These are phyloP conservation scores for Porites rus DNA, from an alignment of 92 coral and sea anemone genomes.

Conservation along the genomic window DNA sequence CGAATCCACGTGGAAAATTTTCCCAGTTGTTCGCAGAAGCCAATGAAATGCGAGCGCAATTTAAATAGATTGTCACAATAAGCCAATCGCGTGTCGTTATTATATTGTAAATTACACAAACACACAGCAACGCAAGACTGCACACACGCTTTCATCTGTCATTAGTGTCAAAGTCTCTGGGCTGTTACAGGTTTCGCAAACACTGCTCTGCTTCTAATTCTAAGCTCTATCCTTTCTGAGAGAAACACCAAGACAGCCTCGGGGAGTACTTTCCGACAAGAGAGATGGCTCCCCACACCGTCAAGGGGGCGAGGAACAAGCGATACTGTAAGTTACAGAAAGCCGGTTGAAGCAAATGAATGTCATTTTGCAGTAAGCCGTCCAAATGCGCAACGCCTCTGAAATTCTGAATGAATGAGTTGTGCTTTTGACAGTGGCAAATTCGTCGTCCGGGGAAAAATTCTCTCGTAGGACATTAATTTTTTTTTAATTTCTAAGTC, in stretches of 20 bases:
- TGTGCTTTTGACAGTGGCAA: constrained; percentile 63
- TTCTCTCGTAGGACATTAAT: background rate
- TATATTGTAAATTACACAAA: constrained; percentile 98
- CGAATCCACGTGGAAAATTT: constrained; percentile 97
- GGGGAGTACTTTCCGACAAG: constrained; percentile 36
- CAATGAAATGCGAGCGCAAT: constrained; percentile 93
- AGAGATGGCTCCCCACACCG: constrained; percentile 86
- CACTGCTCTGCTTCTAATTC: constrained; percentile 68
- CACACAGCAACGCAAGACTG: constrained; percentile 94
- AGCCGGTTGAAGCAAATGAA: constrained; percentile 61
- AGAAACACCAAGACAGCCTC: constrained; percentile 1
- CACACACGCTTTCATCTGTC: constrained; percentile 99
- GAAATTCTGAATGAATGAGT: constrained; percentile 79
- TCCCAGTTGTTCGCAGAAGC: constrained; percentile 90
- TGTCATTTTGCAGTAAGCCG: constrained; percentile 75
- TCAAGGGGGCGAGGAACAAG: constrained; percentile 77
- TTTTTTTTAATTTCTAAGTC: background rate
- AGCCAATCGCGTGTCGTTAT: constrained; percentile 84
- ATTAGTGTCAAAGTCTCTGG: constrained; percentile 99
- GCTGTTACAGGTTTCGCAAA: constrained; percentile 99
- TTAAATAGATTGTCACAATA: constrained; percentile 94
- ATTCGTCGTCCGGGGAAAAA: constrained; percentile 21
- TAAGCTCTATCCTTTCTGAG: constrained; percentile 24
- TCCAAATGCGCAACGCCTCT: constrained; percentile 92
- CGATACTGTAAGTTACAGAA: constrained; percentile 84